Percentiles rank a stretch among this genome's conserved stretches.
Evolutionary conservation across 1,140 invertebrate genomes (phyloP).

Genomic region (Heliconius himera): DNA sequence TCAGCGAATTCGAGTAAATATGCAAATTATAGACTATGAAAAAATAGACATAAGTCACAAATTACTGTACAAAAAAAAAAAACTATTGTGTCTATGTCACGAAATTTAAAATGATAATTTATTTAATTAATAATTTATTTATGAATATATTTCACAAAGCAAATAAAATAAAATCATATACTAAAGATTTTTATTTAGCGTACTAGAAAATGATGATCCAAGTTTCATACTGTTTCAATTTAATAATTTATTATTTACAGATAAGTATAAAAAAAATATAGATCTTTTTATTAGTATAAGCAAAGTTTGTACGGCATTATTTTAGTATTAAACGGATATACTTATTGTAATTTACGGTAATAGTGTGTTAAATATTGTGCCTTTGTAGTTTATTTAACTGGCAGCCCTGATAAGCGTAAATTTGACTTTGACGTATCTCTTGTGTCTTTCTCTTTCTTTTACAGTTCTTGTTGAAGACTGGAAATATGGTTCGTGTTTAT

Average conservation of each 20-base stretch:
- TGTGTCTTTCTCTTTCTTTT: slow-evolving; percentile 57
- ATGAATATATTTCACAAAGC: too few relatives aligned
- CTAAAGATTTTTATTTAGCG: too few relatives aligned
- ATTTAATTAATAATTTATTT: too few relatives aligned
- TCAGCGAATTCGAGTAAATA: not conserved
- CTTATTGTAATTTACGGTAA: not conserved
- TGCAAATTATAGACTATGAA: not conserved
- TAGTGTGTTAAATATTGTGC: too few relatives aligned
- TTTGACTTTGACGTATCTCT: slow-evolving; percentile 41
- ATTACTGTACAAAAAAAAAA: not conserved
- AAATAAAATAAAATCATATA: too few relatives aligned
- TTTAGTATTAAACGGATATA: not conserved
- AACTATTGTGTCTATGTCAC: too few relatives aligned
- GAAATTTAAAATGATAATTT: too few relatives aligned
- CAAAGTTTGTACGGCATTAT: not conserved
- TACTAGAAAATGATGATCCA: too few relatives aligned
- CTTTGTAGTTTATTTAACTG: not conserved
- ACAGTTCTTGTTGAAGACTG: slow-evolving; percentile 58
- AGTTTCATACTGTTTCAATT: too few relatives aligned
- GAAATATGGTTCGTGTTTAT: slow-evolving; percentile 72
- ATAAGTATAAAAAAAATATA: too few relatives aligned
- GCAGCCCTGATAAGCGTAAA: not conserved
- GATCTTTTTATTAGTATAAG: not conserved
- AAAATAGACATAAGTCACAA: not conserved
- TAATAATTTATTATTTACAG: too few relatives aligned